Conservation (phyloP, 2,888 invertebrate genomes). For the Cephus runcator region DNA sequence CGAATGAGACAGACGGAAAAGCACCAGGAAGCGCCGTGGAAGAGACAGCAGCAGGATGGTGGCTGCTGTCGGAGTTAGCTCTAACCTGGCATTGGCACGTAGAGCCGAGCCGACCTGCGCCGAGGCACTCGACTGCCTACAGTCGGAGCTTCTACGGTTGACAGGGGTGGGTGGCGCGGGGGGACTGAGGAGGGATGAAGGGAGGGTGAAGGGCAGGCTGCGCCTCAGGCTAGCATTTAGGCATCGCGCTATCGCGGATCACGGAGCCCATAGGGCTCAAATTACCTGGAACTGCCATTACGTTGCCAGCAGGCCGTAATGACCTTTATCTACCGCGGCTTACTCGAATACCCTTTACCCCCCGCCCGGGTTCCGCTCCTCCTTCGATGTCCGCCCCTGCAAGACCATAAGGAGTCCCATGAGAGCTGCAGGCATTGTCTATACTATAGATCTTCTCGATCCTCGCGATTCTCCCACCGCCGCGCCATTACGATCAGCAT, state of each 20-base stretch:
- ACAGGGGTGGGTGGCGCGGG: neutral
- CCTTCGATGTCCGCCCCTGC: neutral
- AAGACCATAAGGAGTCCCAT: neutral
- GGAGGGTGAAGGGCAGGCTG: neutral
- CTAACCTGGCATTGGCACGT: neutral
- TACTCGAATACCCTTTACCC: conserved; percentile 11
- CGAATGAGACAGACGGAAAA: neutral
- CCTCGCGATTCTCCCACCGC: conserved; percentile 3
- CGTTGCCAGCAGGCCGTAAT: conserved; percentile 21
- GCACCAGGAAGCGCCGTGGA: neutral
- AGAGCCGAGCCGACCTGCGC: conserved; percentile 8
- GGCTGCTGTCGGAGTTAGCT: neutral
- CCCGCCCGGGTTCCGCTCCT: neutral
- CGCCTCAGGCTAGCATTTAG: conserved; percentile 20
- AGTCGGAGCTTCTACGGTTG: neutral
- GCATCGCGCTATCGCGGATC: conserved; percentile 21
- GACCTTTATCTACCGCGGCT: conserved; percentile 23
- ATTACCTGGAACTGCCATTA: conserved; percentile 25
- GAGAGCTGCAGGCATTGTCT: neutral
- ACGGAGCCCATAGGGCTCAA: conserved; percentile 23
- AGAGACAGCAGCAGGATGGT: neutral
- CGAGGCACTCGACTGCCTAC: neutral
- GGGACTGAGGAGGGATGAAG: neutral
- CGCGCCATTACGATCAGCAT: neutral
- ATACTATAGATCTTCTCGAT: neutral